Evolutionary conservation across 1,140 invertebrate genomes (phyloP).

Genomic region (Hylyphantes graminicola): DNA sequence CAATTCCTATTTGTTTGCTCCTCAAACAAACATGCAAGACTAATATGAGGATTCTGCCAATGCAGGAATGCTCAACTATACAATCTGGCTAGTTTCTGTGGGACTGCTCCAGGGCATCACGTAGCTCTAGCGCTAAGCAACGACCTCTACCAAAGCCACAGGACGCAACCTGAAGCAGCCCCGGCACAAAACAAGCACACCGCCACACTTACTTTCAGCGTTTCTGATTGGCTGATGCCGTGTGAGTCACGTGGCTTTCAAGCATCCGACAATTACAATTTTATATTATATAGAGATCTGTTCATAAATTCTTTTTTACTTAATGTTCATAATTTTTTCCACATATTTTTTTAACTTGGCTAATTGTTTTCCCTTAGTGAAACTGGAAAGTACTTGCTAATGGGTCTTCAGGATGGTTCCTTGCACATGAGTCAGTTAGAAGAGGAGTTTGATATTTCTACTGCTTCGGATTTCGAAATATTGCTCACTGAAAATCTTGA

Average conservation of each 20-base stretch:
- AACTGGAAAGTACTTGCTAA: conserved; percentile 74
- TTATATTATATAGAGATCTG: not conserved
- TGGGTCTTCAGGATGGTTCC: conserved; percentile 57
- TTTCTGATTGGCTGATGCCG: too few species aligned
- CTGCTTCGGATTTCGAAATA: conserved; percentile 26
- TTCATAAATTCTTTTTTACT: not conserved
- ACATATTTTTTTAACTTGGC: not conserved
- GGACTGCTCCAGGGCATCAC: too few species aligned
- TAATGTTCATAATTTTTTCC: not conserved
- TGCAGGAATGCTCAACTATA: too few species aligned
- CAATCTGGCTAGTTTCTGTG: too few species aligned
- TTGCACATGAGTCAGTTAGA: conserved; percentile 66
- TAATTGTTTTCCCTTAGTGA: conserved; percentile 63
- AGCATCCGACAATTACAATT: too few species aligned
- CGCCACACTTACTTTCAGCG: too few species aligned
- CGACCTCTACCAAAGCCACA: too few species aligned
- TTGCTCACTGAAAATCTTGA: not conserved
- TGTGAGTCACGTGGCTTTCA: too few species aligned
- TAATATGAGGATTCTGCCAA: too few species aligned
- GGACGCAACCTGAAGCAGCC: too few species aligned
- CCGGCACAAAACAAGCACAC: too few species aligned
- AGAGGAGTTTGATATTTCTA: conserved; percentile 61
- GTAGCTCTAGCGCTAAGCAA: too few species aligned
- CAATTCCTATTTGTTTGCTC: not conserved
- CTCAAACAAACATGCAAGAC: not conserved